Evolutionary conservation across 2,113 vertebrate species (phyloP).

Genomic region (Budorcas taxicolor): DNA sequence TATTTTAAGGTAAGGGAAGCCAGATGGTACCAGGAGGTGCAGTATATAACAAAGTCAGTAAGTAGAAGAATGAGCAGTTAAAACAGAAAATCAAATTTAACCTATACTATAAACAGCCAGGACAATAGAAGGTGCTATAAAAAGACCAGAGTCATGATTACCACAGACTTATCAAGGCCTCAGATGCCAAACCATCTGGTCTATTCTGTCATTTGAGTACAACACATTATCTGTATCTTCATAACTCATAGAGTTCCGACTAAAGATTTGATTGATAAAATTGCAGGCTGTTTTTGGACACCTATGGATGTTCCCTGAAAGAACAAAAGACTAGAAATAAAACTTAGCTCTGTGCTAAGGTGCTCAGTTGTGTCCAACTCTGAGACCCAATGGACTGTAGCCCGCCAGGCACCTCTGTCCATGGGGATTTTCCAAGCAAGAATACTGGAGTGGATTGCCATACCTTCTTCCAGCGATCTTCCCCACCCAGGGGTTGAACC

Average conservation of each 20-base stretch:
- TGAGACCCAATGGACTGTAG: background rate
- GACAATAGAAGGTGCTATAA: background rate
- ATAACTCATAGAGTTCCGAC: background rate
- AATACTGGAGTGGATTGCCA: background rate
- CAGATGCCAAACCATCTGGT: conserved; percentile 11
- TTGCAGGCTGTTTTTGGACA: background rate
- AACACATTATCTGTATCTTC: background rate
- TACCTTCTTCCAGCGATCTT: background rate
- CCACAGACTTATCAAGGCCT: background rate
- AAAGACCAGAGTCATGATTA: background rate
- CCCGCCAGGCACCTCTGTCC: background rate
- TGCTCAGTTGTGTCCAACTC: background rate
- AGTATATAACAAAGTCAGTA: background rate
- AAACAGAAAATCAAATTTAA: conserved; percentile 22
- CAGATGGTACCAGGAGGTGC: background rate
- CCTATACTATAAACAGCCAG: background rate
- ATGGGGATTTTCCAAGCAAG: background rate
- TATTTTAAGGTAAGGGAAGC: background rate
- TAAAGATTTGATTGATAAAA: background rate
- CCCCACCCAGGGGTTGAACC: background rate
- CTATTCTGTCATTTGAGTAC: background rate
- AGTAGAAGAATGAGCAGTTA: background rate
- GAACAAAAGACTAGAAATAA: background rate
- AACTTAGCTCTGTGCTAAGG: background rate
- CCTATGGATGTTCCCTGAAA: background rate